Base-by-base conservation (phyloP, 2,113 vertebrate species). In the Triplophysa dalaica region DNA sequence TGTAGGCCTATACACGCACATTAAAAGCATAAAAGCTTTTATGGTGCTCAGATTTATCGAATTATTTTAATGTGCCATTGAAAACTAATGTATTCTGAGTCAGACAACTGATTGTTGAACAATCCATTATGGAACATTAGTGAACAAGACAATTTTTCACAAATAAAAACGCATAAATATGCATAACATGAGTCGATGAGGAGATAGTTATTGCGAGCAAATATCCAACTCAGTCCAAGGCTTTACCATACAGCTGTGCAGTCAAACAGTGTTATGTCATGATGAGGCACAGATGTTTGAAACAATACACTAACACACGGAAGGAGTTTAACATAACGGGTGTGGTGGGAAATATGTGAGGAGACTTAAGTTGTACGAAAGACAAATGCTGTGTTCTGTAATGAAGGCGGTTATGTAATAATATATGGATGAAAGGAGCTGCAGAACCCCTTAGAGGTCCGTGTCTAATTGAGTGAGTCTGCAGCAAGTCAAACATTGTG, bases 371-470 rank as follows among this genome's bases (percentile, higher is more conserved):
- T 41, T 52, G 52, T 66, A 62, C 70, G 29, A 84, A 75, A 81
- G 73, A 75, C 62, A 81, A 67, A 33, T n/a, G 70, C 52, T 72
- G 66, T 72, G 74, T 68, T 78, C 52, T 70, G 52, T 78, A 73
- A 64, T 82, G 72, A 74, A 64, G 65, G 43, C n/a, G 26, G 67
- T 90, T 92, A 89, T 75, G 79, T 88, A 90, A 91, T 79, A 83
- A 80, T 65, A 79, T 67, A 58, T 65, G 85, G 50, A 79, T 60
- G 24, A 76, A 82, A 56, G 81, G 54, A 63, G 60, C 78, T 64
- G 63, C 9, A 54, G n/a, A 16, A 26, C n/a, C 56, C 43, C 64
- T 78, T 29, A 60, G 78, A 69, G 63, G 54, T 61, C 63, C 41
- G 16, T 50, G 21, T 77, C 62, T 70, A 72, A 80, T 70, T 77